Evolutionary conservation across 2,113 vertebrate species (phyloP), one percentile per base, ranked within the genome.

Genomic region (Anhinga anhinga): DNA sequence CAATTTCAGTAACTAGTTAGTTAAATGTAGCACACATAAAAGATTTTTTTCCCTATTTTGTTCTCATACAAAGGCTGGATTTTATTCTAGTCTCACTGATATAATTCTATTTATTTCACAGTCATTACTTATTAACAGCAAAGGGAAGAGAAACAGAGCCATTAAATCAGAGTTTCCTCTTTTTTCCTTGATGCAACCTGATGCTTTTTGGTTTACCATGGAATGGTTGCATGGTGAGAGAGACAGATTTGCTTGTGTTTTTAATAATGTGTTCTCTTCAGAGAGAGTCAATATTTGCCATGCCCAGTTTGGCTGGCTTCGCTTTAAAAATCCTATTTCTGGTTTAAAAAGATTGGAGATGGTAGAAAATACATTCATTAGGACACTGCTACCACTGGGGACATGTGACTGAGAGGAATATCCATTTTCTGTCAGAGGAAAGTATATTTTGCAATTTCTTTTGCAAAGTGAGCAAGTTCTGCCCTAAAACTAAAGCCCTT

Each of bases 211-310:
- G 92, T 96, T 97, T 96, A 89, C 77, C 86, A 87, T 89, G 91
- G 96, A 92, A 93, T 79, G 66, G 70, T 72, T 91, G 65, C 89
- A 93, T 56, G 53, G 88, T 62, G 91, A 95, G 88, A 88, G 59
- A 96, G 52, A 89, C 36, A 90, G 86, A 94, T 82, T 89, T 82
- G 63, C 94, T 96, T 97, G 73, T 96, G 94, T 95, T 95, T 95
- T 95, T 95, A 97, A 97, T 97, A 96, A 97, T 53, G 73, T 95
- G 94, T 94, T 95, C 95, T 89, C 81, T 89, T 94, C 58, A 76
- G 53, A 90, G 34, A 90, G 49, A 89, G 52, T 87, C 94, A 93
- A 61, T 89, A 89, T 89, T 93, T 86, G 73, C 40, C 56, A 70
- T 95, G 74, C 36, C 62, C 50, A 72, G 44, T 79, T 94, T 80